Evolutionary conservation across 1,140 invertebrate genomes (phyloP).

Genomic region (Holcopasites calliopsidis): DNA sequence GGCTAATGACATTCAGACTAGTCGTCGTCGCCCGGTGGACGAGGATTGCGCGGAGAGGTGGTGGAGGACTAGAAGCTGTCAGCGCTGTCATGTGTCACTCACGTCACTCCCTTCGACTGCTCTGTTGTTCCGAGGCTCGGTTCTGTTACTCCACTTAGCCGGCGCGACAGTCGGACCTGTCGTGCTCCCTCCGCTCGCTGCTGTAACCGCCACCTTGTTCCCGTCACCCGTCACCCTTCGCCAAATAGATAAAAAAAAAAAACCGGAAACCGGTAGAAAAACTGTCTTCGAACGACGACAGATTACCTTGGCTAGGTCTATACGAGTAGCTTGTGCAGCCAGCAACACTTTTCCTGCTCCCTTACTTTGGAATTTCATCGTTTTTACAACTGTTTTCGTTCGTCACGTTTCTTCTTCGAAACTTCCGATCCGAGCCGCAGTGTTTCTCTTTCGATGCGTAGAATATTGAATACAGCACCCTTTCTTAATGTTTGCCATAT

Average conservation of each 20-base stretch:
- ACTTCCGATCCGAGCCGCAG: too few relatives aligned
- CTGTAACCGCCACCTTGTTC: slow-evolving; percentile 57
- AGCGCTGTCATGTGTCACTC: slow-evolving; percentile 63
- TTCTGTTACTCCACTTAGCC: slow-evolving; percentile 63
- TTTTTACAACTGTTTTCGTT: too few relatives aligned
- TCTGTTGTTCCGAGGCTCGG: slow-evolving; percentile 53
- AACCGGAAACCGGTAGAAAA: slow-evolving; percentile 48
- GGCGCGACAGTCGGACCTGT: slow-evolving; percentile 60
- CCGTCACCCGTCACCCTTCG: slow-evolving; percentile 14
- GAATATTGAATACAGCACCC: too few relatives aligned
- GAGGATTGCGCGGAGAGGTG: background rate
- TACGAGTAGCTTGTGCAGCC: background rate
- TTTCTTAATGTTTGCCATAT: too few relatives aligned
- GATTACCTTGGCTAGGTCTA: background rate
- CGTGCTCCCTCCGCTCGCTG: slow-evolving; percentile 50
- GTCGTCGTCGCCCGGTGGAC: background rate
- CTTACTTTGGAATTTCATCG: background rate
- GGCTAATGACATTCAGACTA: slow-evolving; percentile 59
- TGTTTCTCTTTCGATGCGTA: too few relatives aligned
- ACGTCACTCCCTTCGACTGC: slow-evolving; percentile 57
- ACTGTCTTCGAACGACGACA: background rate
- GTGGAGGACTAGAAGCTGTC: slow-evolving; percentile 52
- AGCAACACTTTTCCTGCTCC: background rate
- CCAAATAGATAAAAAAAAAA: slow-evolving; percentile 20
- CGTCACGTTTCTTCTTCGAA: too few relatives aligned